phyloP scores from a whole-genome alignment of 1,140 invertebrate species.

The Heliconius himera region DNA sequence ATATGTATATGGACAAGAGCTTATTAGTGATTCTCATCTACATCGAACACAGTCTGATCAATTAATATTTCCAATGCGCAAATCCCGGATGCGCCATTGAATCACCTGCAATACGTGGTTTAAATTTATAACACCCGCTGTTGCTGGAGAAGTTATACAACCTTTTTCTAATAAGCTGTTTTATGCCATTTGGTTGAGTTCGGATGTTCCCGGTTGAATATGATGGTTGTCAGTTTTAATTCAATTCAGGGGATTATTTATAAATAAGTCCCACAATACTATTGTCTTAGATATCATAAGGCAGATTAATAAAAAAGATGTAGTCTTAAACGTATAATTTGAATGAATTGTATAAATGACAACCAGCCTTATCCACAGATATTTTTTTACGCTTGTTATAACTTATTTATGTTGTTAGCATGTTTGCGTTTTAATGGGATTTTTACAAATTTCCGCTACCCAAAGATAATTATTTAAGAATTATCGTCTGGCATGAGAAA shows the following conservation, averaged over 20 bases:
- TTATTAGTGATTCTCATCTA: neutral
- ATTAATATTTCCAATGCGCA: conserved; percentile 55
- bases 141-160: neutral
- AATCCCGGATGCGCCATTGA: conserved; percentile 50
- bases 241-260: too few relatives aligned
- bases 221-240: neutral
- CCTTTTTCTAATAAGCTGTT: neutral
- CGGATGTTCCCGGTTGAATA: neutral
- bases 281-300: too few relatives aligned
- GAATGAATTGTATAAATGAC: neutral
- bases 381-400: neutral
- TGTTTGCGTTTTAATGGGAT: too few relatives aligned
- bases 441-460: too few relatives aligned
- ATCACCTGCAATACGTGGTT: conserved; percentile 45
- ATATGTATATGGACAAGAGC: neutral
- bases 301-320: too few relatives aligned
- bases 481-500: too few relatives aligned
- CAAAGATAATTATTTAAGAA: too few relatives aligned
- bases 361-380: neutral
- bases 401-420: too few relatives aligned
- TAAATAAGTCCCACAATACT: too few relatives aligned
- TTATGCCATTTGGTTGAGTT: neutral
- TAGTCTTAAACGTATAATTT: neutral
- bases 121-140: conserved; percentile 38
- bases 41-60: conserved; percentile 3